Evolutionary conservation across 2,797 vertebrate species (phyloP).

Genomic region (Anguilla pacifica): DNA sequence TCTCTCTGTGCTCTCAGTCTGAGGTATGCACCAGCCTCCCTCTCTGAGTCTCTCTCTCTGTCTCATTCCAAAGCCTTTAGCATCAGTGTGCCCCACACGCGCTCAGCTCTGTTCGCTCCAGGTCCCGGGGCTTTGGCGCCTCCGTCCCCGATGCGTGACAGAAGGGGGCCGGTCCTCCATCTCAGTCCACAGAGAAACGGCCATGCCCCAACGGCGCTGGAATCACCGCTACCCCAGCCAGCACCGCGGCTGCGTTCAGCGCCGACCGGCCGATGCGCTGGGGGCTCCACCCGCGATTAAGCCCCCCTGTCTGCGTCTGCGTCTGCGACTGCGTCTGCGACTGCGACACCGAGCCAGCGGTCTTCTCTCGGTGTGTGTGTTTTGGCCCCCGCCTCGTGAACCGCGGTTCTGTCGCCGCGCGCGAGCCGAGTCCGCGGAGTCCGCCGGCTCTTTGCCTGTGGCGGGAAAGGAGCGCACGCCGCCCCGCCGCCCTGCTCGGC

Average conservation of each 20-base stretch:
- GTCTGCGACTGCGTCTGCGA: too few relatives aligned
- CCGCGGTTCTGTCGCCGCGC: conserved; percentile 47
- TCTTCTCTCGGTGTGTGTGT: conserved; percentile 52
- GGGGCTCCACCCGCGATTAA: conserved; percentile 48
- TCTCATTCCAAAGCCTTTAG: neutral
- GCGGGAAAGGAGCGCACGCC: conserved; percentile 43
- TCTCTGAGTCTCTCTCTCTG: neutral
- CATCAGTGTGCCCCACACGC: neutral
- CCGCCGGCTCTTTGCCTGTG: conserved; percentile 52
- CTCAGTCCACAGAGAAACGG: neutral
- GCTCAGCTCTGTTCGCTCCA: neutral
- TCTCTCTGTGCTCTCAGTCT: neutral
- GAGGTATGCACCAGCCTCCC: neutral
- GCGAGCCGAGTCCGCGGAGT: conserved; percentile 40
- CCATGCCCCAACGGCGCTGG: neutral
- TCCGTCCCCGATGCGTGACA: neutral
- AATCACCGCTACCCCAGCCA: conserved; percentile 46
- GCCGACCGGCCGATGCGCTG: conserved; percentile 45
- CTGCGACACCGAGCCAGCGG: conserved; percentile 48
- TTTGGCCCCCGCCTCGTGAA: conserved; percentile 58
- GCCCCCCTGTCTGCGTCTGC: too few relatives aligned
- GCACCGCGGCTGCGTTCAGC: conserved; percentile 49
- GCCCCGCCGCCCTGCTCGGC: conserved; percentile 38
- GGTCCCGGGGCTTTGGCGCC: neutral
- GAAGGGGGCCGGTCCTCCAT: neutral